Base-by-base conservation (phyloP, 1,140 invertebrate species). In the Plodia interpunctella region DNA sequence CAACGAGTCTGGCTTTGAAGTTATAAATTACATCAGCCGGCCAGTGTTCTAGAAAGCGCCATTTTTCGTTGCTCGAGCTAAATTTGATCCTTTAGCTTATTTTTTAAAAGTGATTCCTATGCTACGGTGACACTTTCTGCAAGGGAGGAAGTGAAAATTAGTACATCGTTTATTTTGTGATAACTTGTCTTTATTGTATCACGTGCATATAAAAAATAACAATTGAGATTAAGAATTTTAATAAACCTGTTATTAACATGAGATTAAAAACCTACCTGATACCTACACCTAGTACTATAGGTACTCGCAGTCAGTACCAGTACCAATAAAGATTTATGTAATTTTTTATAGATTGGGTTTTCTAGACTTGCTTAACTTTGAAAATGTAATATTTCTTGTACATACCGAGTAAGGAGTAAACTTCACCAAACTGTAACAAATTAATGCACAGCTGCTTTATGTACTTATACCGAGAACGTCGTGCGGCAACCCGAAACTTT, bases 401-500 rank as follows among this genome's bases (percentile, higher is more conserved):
- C n/a, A n/a, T n/a, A n/a, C n/a, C n/a, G n/a, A n/a, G n/a, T 44
- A 3, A 17, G 38, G 2, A 2, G 2, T 15, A 2, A 15, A 17
- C 15, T 15, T n/a, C 13, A 5, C 15, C 15, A 44, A 44, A 44
- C 15, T 44, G 38, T 53, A 15, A 63, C 57, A 62, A 55, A 57
- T 62, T 62, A 61, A 66, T 60, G 57, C 55, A 57, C 32, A 21
- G 55, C 25, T 49, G 28, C 25, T 50, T 55, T 50, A 18, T 44
- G 13, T 44, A 15, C 38, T 15, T 15, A 44, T n/a, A 3, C 1
- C 13, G 13, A 1, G 13, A 2, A 49, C 54, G 62, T 44, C 55
- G 50, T 25, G 59, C 56, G 21, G 28, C 51, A 64, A 66, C 54
- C 50, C 59, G 60, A 64, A 70, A 70, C 59, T 66, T 70, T 70